These are phyloP conservation scores for Sebastes umbrosus DNA, from an alignment of 2,797 vertebrate species.

Conservation along the genomic window DNA sequence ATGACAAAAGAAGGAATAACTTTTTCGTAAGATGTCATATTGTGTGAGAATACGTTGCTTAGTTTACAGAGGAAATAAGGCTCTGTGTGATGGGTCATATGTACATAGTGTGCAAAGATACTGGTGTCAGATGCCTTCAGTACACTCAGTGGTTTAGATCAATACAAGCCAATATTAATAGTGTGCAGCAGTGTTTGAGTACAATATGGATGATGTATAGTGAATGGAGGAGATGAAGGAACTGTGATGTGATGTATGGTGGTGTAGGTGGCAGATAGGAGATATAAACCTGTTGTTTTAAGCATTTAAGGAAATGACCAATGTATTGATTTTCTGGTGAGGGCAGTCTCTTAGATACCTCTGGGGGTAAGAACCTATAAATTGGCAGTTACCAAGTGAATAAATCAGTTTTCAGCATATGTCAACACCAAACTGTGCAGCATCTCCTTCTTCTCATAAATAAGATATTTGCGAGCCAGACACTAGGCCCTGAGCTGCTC, in stretches of 20 bases:
- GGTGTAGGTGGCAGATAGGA: background rate
- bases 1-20: background rate
- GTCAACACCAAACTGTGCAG: background rate
- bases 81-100: background rate
- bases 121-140: background rate
- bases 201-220: background rate
- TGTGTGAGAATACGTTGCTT: background rate
- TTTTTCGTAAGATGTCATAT: too few relatives aligned
- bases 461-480: background rate
- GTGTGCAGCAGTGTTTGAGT: background rate
- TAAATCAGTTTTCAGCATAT: background rate
- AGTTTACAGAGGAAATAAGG: background rate
- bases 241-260: background rate
- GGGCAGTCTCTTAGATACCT: background rate
- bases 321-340: background rate
- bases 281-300: background rate
- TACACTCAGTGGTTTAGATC: background rate
- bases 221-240: background rate
- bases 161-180: background rate
- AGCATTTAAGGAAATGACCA: background rate
- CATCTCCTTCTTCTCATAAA: conserved; percentile 8
- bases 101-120: background rate
- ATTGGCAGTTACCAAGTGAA: background rate
- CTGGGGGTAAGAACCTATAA: background rate
- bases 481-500: background rate